Evolutionary conservation across 2,113 vertebrate species (phyloP).

Genomic region (Macquaria australasica): DNA sequence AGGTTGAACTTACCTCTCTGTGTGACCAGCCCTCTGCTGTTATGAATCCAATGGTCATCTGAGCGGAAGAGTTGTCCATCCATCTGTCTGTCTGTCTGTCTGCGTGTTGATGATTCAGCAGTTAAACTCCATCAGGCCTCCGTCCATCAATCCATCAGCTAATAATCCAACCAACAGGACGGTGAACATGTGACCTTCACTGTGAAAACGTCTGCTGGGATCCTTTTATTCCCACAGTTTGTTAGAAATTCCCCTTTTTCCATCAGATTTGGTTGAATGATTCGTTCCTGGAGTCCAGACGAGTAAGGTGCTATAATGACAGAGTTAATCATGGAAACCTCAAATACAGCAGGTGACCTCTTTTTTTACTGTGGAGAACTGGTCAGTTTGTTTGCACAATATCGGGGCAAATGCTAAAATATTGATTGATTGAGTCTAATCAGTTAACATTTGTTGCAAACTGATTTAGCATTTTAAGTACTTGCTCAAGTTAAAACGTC

Average conservation of each 20-base stretch:
- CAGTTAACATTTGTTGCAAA: neutral
- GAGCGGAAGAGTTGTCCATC: neutral
- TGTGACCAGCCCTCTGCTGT: neutral
- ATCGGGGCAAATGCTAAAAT: neutral
- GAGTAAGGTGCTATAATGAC: conserved; percentile 18
- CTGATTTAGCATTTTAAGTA: neutral
- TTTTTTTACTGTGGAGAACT: neutral
- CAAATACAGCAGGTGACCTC: neutral
- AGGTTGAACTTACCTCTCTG: conserved; percentile 35
- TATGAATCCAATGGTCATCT: neutral
- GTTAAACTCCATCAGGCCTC: conserved; percentile 30
- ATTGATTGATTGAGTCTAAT: neutral
- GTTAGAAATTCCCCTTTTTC: neutral
- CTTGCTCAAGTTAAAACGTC: neutral
- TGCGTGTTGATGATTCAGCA: conserved; percentile 10
- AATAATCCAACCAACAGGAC: conserved; percentile 63
- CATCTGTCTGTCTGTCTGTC: neutral
- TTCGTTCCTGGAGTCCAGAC: conserved; percentile 13
- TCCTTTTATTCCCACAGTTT: conserved; percentile 29
- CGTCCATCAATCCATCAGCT: conserved; percentile 17
- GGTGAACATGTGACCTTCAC: conserved; percentile 12
- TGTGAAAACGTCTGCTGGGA: conserved; percentile 6
- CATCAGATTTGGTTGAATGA: neutral
- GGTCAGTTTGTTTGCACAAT: neutral
- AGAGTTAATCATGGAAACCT: neutral